These are phyloP conservation scores for Podilymbus podiceps DNA, from an alignment of 2,113 vertebrate species.

Conservation along the genomic window DNA sequence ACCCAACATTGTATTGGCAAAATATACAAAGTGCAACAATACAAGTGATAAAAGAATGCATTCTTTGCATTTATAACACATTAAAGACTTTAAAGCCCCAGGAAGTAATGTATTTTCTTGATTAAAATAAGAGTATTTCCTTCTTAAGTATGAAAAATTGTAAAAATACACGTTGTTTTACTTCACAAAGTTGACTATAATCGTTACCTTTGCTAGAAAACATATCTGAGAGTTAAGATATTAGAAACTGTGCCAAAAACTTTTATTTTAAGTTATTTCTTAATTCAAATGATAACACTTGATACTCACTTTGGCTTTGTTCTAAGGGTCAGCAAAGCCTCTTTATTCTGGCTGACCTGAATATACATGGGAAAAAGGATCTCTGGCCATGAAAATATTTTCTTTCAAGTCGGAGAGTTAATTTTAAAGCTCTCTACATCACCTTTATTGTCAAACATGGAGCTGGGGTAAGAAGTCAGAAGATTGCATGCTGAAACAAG, in stretches of 20 bases:
- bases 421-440: neutral
- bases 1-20: neutral
- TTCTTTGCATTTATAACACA: neutral
- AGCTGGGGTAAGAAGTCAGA: neutral
- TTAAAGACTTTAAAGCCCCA: neutral
- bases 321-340: neutral
- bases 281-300: neutral
- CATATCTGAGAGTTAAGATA: neutral
- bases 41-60: neutral
- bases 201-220: neutral
- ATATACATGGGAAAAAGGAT: neutral
- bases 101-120: neutral
- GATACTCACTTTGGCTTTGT: neutral
- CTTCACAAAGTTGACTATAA: neutral
- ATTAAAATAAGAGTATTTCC: neutral
- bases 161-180: neutral
- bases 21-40: neutral
- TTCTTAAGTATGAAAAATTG: neutral
- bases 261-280: neutral
- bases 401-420: neutral
- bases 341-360: neutral
- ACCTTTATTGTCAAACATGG: neutral
- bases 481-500: neutral
- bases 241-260: neutral
- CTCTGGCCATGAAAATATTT: neutral